Conservation (phyloP, 2,888 invertebrate genomes). For the Cheilosia scutellata region DNA sequence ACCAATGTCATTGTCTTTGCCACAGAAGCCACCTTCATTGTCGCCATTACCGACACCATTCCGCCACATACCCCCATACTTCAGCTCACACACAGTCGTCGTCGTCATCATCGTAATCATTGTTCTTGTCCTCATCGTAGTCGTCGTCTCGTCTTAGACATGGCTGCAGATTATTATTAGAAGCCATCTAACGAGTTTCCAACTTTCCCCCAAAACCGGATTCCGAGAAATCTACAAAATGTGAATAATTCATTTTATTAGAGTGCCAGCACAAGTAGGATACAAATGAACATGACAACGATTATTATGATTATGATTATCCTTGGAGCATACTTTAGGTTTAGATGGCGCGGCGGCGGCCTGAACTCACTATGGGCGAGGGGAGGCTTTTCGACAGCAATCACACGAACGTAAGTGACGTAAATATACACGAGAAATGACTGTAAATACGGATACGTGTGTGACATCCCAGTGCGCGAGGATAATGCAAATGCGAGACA, state of each 20-base stretch:
- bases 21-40: conserved; percentile 64
- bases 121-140: conserved; percentile 8
- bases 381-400: conserved; percentile 11
- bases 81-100: not conserved
- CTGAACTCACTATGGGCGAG: not conserved
- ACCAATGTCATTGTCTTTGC: conserved; percentile 72
- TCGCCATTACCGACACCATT: conserved; percentile 51
- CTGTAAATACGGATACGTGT: conserved; percentile 14
- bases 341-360: not conserved
- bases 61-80: conserved; percentile 8
- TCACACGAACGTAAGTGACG: conserved; percentile 10
- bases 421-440: conserved; percentile 16
- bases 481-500: conserved; percentile 43
- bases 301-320: conserved; percentile 73
- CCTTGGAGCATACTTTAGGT: conserved; percentile 39
- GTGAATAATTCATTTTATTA: conserved; percentile 70
- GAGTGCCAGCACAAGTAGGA: conserved; percentile 56
- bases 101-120: conserved; percentile 16
- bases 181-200: conserved; percentile 69
- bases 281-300: conserved; percentile 72
- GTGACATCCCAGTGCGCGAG: conserved; percentile 24
- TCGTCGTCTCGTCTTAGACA: conserved; percentile 44
- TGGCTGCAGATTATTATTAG: conserved; percentile 71
- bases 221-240: conserved; percentile 63
- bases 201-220: conserved; percentile 61